Evolutionary conservation across 1,140 invertebrate genomes (phyloP).

Genomic region (Anthonomus grandis): DNA sequence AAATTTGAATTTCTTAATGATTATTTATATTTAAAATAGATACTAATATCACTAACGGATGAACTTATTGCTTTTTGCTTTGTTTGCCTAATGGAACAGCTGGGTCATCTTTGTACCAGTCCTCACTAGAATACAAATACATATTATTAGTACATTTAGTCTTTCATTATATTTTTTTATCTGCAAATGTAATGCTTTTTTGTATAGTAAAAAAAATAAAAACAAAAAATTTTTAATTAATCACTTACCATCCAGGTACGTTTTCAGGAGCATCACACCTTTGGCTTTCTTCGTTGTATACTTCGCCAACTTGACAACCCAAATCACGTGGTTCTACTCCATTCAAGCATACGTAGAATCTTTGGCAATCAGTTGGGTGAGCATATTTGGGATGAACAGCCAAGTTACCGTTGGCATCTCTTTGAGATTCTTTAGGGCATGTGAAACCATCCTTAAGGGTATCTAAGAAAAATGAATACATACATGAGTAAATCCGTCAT

Average conservation of each 20-base stretch:
- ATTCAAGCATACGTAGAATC: slow-evolving; percentile 86
- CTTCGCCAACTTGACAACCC: slow-evolving; percentile 79
- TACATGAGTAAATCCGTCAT: too few species aligned
- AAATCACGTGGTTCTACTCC: slow-evolving; percentile 80
- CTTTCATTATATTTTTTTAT: neutral
- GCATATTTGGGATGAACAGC: slow-evolving; percentile 84
- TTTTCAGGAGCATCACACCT: slow-evolving; percentile 84
- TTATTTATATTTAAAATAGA: too few species aligned
- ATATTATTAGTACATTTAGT: slow-evolving; percentile 1
- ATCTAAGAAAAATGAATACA: slow-evolving; percentile 45
- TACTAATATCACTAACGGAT: slow-evolving; percentile 16
- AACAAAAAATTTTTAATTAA: neutral
- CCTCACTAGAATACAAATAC: slow-evolving; percentile 64
- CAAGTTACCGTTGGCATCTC: slow-evolving; percentile 65
- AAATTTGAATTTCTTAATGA: too few species aligned
- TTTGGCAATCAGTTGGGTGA: slow-evolving; percentile 82
- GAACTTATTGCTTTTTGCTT: too few species aligned
- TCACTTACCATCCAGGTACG: slow-evolving; percentile 76
- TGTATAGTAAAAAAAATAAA: neutral
- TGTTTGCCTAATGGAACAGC: slow-evolving; percentile 35
- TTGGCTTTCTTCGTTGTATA: slow-evolving; percentile 79
- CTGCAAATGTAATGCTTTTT: neutral
- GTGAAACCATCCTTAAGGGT: slow-evolving; percentile 77
- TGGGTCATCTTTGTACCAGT: slow-evolving; percentile 78
- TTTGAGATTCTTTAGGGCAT: slow-evolving; percentile 68